Evolutionary conservation across 2,797 vertebrate species (phyloP), one percentile per base, ranked within the genome.

Genomic region (Paramormyrops hopkinsi): DNA sequence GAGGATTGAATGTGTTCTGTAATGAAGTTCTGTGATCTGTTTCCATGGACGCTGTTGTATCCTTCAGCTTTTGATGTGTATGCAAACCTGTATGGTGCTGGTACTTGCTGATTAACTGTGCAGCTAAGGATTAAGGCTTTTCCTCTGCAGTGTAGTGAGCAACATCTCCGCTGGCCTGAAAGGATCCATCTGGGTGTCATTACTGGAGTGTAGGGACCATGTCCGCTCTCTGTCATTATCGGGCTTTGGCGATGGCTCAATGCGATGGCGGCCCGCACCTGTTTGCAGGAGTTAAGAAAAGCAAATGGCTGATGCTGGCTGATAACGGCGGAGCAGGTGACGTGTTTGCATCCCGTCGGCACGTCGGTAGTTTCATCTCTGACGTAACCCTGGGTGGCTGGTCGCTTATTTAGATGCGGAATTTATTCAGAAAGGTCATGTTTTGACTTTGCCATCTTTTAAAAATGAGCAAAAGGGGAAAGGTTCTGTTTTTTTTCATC

Each of bases 1-100:
- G 76, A 82, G 76, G 76, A 82, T 82, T 82, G 37, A 82, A n/a
- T 46, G 37, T 82, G 41, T 82, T 46, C 76, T 82, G 37, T 82
- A 46, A 82, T n/a, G 76, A 82, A 82, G 41, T 46, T 82, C 76
- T 82, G 37, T 82, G 76, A 17, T 46, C 41, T 82, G 17, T 82
- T 82, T 82, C 76, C 76, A 46, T 82, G 76, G 41, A n/a, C 1
- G 41, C 41, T 82, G 76, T 46, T 82, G 76, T 82, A n/a, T 46
- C n/a, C 37, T 82, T 44, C 41, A 82, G n/a, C 37, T 82, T 46
- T 37, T 73, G 37, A 73, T 46, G 76, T 82, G 41, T 46, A 82
- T 82, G 41, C 76, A 82, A 22, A 82, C 41, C 76, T 46, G 3
- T 22, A 4, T 46, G 76, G 6, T 22, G 41, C 76, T 82, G 76